Evolutionary conservation across 2,797 vertebrate species (phyloP), one percentile per base, ranked within the genome.

Genomic region (Sphenopsis melanotis): DNA sequence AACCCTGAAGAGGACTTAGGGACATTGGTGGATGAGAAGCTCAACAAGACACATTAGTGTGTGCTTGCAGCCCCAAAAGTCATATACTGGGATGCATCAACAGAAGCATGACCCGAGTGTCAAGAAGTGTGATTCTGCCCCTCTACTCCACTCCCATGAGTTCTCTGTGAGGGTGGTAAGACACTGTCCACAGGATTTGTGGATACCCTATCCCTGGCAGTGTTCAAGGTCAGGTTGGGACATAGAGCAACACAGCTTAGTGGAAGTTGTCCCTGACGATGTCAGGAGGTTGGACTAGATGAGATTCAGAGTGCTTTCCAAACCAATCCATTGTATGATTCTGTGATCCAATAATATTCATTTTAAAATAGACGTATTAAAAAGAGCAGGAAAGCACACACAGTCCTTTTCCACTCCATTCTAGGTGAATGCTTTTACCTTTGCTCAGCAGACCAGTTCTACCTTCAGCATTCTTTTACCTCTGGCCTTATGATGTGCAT

Each of bases 31-130:
- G 49, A 61, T 0, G 1, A 76, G 27, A 61, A 55, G 36, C 19
- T 24, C 3, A 19, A n/a, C 6, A 18, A 42, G 22, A 49, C 18
- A 11, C 23, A 29, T 16, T 16, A 37, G 4, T 15, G 5, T 5
- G 22, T 6, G 8, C 9, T 36, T 61, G 27, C 26, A 42, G 16
- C 23, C 27, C 22, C 37, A 82, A 55, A 66, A 49, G 19, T 75
- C 61, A 41, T 17, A 12, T 18, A 34, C 24, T 27, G 24, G 14
- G 10, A 29, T 50, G 29, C 12, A 50, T 34, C 37, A 64, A 70
- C 60, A 64, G 8, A 21, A 50, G 5, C 5, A 2, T 6, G 21
- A 24, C 18, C 17, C 52, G 37, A 3, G 0, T 6, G 9, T 20
- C 34, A 42, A 70, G 21, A 24, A 50, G 10, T 26, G 12, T 37